These are phyloP conservation scores for Tragelaphus eurycerus DNA, from an alignment of 2,797 vertebrate genomes.

Conservation along the genomic window DNA sequence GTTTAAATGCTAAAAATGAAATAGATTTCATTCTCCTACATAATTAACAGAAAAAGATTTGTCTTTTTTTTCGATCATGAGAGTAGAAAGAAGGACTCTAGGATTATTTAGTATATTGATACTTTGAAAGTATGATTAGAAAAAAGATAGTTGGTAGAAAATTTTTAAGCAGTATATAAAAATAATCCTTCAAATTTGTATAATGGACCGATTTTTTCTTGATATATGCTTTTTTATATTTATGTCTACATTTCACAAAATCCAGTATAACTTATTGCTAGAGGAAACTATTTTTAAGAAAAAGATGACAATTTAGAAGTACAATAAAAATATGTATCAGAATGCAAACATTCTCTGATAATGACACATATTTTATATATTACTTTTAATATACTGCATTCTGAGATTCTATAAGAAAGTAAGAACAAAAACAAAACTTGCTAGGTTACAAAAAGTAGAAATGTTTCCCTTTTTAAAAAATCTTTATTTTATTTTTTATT, in stretches of 20 bases:
- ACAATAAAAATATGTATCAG: background rate
- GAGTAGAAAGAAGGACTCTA: background rate
- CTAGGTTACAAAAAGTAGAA: background rate
- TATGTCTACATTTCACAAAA: background rate
- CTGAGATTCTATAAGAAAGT: background rate
- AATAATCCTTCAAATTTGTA: conserved; percentile 1
- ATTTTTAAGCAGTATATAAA: background rate
- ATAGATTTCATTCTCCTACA: background rate
- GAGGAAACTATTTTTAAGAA: conserved; percentile 11
- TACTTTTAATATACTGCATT: background rate
- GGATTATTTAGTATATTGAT: background rate
- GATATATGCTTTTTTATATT: background rate
- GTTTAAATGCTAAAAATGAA: background rate
- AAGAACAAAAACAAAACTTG: background rate
- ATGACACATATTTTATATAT: background rate
- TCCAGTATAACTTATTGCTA: background rate
- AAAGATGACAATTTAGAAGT: background rate
- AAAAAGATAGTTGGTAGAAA: background rate
- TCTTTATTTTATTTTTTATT: background rate
- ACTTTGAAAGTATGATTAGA: background rate
- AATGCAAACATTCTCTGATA: background rate
- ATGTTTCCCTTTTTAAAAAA: background rate
- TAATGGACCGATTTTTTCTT: background rate
- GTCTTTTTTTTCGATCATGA: background rate
- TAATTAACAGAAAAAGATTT: background rate